Base-by-base conservation (phyloP, 2,113 vertebrate genomes). In the Hyaena hyaena region DNA sequence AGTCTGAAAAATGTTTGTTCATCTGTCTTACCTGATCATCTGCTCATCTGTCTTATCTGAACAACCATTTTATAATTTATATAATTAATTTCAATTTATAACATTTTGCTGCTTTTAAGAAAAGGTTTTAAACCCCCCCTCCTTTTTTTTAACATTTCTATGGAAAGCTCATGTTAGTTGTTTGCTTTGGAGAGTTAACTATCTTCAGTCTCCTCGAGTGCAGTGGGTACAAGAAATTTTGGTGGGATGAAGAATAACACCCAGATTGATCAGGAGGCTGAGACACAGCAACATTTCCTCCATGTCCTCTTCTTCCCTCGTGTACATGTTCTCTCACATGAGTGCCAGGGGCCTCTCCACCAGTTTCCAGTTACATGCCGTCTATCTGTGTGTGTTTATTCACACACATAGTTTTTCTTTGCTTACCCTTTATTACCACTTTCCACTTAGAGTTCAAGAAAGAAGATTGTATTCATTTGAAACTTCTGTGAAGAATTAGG, bases 401-500 rank as follows among this genome's bases (percentile, higher is more conserved):
- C 15, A 48, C 5, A 53, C 17, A 15, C 1, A 1, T 14, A 24
- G 11, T 31, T 53, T 63, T 66, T 31, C 17, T 63, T 71, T 84
- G 31, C 43, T 79, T 84, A n/a, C 24, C 58, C 83, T 80, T 45
- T 91, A 17, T 33, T 79, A 93, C 3, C 10, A 77, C 89, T 93
- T 83, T 4, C 48, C 82, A 71, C 28, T 93, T 83, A 61, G 5
- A 89, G 43, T 76, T 39, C 7, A 89, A 68, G 61, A 23, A 77
- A 88, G 10, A 83, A 65, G 79, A 85, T 0, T 28, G 6, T 26
- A 39, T 66, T 90, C 15, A n/a, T 92, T 79, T 92, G 15, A 96
- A 79, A 88, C 2, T 74, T 95, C 6, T 80, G 1, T 74, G 31
- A 94, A 91, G 96, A 89, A 79, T 94, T 74, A 93, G 19, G 35